Percentiles rank a stretch among this genome's conserved stretches.
phyloP scores from a whole-genome alignment of 2,113 vertebrate genomes.

The Brachypteracias leptosomus region DNA sequence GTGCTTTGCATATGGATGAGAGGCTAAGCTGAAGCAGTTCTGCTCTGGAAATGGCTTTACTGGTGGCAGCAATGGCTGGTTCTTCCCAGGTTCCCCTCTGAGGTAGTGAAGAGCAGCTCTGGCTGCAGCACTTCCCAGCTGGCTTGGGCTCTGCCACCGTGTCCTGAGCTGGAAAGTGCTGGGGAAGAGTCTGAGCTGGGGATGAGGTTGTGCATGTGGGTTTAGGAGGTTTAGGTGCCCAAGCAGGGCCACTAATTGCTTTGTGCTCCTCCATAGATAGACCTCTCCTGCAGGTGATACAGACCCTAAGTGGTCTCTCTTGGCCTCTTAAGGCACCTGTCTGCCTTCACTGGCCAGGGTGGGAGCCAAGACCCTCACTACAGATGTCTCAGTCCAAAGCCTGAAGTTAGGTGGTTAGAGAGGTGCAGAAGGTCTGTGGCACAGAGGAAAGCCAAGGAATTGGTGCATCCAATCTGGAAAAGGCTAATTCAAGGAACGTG shows the following conservation, averaged over 20 bases:
- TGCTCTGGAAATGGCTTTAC: neutral
- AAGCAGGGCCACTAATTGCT: rapidly evolving
- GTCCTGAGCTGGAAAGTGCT: neutral
- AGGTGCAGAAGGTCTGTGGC: neutral
- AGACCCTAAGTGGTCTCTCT: neutral
- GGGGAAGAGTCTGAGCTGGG: neutral
- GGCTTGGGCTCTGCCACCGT: neutral
- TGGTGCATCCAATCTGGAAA: neutral
- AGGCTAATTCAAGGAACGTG: neutral
- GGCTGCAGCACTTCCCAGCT: neutral
- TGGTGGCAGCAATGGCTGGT: neutral
- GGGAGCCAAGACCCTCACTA: neutral
- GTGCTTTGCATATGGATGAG: neutral
- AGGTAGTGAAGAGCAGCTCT: neutral
- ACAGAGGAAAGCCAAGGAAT: neutral
- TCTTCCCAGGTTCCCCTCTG: neutral
- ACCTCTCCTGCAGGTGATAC: neutral
- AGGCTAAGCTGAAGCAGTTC: neutral
- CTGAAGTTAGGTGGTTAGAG: neutral
- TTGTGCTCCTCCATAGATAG: neutral
- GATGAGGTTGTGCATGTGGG: neutral
- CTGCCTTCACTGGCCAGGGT: neutral
- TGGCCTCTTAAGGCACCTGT: neutral
- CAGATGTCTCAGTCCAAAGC: neutral
- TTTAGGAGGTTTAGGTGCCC: neutral